Evolutionary conservation across 2,113 vertebrate species (phyloP).

Genomic region (Nothocercus nigrocapillus): DNA sequence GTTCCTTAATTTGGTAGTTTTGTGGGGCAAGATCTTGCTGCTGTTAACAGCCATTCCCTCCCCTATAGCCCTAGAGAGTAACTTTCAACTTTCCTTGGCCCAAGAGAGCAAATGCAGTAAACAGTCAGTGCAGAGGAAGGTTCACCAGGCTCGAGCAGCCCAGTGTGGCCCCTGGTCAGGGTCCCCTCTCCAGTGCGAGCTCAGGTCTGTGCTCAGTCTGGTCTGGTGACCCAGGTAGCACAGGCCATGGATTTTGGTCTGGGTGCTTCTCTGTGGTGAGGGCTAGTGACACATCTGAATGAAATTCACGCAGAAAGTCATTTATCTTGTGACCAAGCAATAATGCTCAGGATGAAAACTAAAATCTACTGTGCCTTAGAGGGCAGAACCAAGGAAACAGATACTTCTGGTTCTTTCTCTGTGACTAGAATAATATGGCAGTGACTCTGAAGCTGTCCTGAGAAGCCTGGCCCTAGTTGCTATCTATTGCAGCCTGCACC

Average conservation of each 20-base stretch:
- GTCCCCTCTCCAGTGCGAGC: not conserved
- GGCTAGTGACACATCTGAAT: not conserved
- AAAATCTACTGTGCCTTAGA: not conserved
- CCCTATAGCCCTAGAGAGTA: not conserved
- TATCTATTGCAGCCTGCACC: not conserved
- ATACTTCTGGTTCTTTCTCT: not conserved
- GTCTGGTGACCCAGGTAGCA: not conserved
- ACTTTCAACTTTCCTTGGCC: not conserved
- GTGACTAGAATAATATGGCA: not conserved
- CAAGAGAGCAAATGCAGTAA: not conserved
- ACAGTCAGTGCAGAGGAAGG: rapidly evolving
- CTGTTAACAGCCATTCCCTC: not conserved
- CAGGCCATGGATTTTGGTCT: not conserved
- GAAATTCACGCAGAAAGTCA: not conserved
- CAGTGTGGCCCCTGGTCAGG: not conserved
- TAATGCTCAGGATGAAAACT: not conserved
- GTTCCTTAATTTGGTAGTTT: not conserved
- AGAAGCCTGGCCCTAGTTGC: not conserved
- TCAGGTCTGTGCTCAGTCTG: not conserved
- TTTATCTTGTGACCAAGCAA: rapidly evolving
- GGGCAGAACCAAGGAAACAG: not conserved
- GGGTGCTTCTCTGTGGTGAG: not conserved
- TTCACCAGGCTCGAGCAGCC: not conserved
- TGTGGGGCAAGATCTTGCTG: not conserved
- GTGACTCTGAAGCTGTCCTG: not conserved